Conservation (phyloP, 1,140 invertebrate species). For the Lucilia sericata region DNA sequence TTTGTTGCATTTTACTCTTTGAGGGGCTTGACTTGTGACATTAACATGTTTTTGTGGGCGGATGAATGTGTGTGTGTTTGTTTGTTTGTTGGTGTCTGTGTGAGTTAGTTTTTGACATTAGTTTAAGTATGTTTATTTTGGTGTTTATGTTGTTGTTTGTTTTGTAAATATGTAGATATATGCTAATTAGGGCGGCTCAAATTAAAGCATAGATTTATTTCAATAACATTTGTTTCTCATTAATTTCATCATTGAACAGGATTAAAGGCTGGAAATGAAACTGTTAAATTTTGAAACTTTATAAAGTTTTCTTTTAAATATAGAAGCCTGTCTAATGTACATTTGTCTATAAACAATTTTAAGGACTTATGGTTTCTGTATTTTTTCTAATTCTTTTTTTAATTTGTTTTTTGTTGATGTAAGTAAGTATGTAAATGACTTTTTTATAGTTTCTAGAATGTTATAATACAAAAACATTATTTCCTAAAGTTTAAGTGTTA, state of each 20-base stretch:
- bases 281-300: too few relatives aligned
- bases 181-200: background rate
- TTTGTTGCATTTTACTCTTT: background rate
- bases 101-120: background rate
- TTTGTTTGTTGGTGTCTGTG: background rate
- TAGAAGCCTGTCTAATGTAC: background rate
- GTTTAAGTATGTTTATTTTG: slow-evolving; percentile 7
- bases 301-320: too few relatives aligned
- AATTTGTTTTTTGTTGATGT: too few relatives aligned
- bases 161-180: background rate
- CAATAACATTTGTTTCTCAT: too few relatives aligned
- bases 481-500: background rate
- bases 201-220: background rate
- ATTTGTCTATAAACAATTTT: background rate
- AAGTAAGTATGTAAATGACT: background rate
- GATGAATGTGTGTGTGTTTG: background rate
- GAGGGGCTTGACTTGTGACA: slow-evolving; percentile 14
- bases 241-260: too few relatives aligned
- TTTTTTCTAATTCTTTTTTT: background rate
- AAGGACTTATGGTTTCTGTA: slow-evolving; percentile 19
- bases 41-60: slow-evolving; percentile 18
- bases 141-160: background rate
- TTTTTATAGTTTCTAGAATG: background rate
- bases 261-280: too few relatives aligned
- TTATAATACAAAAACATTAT: background rate